Base-by-base conservation (phyloP, 1,140 invertebrate species). In the Lepidotrigona ventralis region DNA sequence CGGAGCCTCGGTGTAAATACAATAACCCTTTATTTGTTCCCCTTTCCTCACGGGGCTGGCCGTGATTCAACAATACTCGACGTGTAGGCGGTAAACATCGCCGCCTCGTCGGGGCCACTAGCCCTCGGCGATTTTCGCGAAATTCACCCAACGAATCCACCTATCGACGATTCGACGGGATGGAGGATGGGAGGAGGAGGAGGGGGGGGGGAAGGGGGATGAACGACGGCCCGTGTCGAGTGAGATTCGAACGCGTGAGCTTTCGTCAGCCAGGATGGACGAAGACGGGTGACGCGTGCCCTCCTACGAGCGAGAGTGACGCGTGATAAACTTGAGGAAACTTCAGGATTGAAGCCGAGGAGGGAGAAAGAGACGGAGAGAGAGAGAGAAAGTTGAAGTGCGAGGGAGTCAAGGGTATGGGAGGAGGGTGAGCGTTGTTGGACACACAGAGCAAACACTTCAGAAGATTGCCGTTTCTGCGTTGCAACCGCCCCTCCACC, bases 21-120 rank as follows among this genome's bases (percentile, higher is more conserved):
- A 94, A 94, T 94, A 94, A 94, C 93, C 93, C 93, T 94, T 94
- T 94, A 94, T 94, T 94, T 94, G 93, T 93, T 92, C 90, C 91
- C 86, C 87, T 77, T 90, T 88, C 70, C 88, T 91, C 77, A 26
- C 85, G 83, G 83, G 86, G 84, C 90, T 93, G 91, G 90, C 91
- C 89, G 89, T 93, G 92, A 93, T 94, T 94, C 93, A 94, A 94
- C 93, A 94, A 93, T 93, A 86, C 90, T 92, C 90, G 87, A 91
- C 81, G 88, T 78, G 84, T 87, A 90, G 90, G 89, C 90, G 88
- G 92, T 86, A 93, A 94, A 93, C 91, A 93, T 78, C 84, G 85
- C 72, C 69, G 85, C 80, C 71, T 83, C 78, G 75, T 83, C 88
- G 87, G 63, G 39, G 77, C 89, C 82, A 85, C 80, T 89, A 70